Evolutionary conservation across 2,797 vertebrate species (phyloP).

Genomic region (Artibeus jamaicensis): DNA sequence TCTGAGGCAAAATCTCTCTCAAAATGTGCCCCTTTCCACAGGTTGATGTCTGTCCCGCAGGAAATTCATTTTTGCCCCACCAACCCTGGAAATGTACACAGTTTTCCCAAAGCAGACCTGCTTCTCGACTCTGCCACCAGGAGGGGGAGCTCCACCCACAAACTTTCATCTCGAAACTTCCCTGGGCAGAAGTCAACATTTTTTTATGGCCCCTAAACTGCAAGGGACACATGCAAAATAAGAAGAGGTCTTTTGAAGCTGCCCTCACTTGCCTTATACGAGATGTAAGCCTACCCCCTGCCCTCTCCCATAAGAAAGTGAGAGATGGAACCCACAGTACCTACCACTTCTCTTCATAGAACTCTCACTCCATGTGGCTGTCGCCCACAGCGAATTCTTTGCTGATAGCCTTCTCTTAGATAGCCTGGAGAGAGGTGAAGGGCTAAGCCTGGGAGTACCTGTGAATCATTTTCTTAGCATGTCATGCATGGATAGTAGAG

Average conservation of each 20-base stretch:
- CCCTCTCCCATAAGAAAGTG: background rate
- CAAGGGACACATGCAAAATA: background rate
- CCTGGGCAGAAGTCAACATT: background rate
- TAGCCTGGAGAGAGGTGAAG: background rate
- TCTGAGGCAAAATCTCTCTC: background rate
- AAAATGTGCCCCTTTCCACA: background rate
- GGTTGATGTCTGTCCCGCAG: background rate
- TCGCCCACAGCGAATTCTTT: background rate
- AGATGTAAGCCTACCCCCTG: background rate
- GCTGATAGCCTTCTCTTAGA: background rate
- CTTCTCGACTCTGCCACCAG: background rate
- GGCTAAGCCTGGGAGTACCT: background rate
- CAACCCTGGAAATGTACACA: background rate
- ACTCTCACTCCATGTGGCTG: background rate
- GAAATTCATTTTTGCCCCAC: background rate
- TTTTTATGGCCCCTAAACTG: background rate
- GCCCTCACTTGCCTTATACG: background rate
- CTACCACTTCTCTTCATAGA: background rate
- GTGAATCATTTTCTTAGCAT: background rate
- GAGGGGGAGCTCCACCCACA: slow-evolving; percentile 50
- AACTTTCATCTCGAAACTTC: background rate
- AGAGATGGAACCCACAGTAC: background rate
- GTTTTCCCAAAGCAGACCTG: background rate
- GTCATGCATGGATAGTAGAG: background rate
- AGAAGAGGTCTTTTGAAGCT: background rate